These are phyloP conservation scores for Acleris literana DNA, from an alignment of 2,888 invertebrate species.

Conservation along the genomic window DNA sequence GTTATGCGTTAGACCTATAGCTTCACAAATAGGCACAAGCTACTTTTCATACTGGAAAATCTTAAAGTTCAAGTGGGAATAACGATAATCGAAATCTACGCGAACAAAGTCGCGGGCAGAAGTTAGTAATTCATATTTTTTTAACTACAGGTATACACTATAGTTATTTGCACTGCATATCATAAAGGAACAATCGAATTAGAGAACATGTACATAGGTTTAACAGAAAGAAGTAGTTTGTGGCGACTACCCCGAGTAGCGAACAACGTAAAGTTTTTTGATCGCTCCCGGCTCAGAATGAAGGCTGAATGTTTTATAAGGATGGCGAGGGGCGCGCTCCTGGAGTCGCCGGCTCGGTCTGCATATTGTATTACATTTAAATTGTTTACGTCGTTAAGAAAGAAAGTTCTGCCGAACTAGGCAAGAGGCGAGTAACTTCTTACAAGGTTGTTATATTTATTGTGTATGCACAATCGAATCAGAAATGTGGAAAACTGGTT, in stretches of 20 bases:
- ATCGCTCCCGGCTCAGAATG: constrained; percentile 51
- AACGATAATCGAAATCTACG: too few relatives aligned
- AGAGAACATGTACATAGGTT: too few relatives aligned
- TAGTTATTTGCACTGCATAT: too few relatives aligned
- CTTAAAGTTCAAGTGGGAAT: too few relatives aligned
- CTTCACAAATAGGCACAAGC: too few relatives aligned
- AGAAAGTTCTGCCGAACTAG: constrained; percentile 69
- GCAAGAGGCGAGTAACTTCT: constrained; percentile 57
- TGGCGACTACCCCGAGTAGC: constrained; percentile 47
- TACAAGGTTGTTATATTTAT: constrained; percentile 52
- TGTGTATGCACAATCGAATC: constrained; percentile 52
- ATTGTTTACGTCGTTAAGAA: constrained; percentile 83
- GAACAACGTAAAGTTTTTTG: constrained; percentile 47
- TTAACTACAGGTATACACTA: too few relatives aligned
- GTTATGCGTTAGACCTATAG: too few relatives aligned
- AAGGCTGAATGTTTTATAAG: constrained; percentile 73
- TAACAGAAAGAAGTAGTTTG: constrained; percentile 36
- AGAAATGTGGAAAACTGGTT: constrained; percentile 41
- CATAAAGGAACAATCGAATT: too few relatives aligned
- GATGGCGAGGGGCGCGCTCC: constrained; percentile 56
- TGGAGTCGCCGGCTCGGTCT: constrained; percentile 63
- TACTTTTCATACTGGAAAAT: too few relatives aligned
- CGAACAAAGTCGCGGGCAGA: too few relatives aligned
- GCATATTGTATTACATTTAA: constrained; percentile 82
- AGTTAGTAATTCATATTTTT: too few relatives aligned